Evolutionary conservation across 2,113 vertebrate genomes (phyloP).

Genomic region (Pogona vitticeps): DNA sequence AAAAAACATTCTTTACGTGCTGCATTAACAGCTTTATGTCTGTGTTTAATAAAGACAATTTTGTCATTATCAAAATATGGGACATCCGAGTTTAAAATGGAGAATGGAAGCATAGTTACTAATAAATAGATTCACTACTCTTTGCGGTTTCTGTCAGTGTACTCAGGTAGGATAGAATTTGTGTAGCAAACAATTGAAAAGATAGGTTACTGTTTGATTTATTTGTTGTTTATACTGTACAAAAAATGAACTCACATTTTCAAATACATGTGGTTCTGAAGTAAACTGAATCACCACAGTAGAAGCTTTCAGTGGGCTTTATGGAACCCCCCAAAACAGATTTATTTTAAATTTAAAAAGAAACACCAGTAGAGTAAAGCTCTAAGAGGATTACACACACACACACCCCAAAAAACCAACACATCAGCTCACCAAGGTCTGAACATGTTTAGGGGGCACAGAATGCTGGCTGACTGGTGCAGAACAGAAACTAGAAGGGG

Average conservation of each 20-base stretch:
- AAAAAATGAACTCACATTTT: neutral
- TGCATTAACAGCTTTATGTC: neutral
- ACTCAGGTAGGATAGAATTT: neutral
- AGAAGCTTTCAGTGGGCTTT: neutral
- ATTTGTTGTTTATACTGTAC: neutral
- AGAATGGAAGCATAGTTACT: neutral
- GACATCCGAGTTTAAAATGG: neutral
- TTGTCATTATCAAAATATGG: neutral
- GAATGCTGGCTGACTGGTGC: no score
- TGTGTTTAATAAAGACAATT: slow-evolving; percentile 27
- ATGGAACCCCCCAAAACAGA: neutral
- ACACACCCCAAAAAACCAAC: no score
- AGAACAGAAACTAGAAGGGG: neutral
- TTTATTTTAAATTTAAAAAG: no score
- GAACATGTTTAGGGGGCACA: no score
- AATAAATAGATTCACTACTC: slow-evolving; percentile 3
- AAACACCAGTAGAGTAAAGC: no score
- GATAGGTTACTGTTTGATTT: neutral
- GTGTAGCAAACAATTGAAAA: neutral
- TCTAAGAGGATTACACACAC: no score
- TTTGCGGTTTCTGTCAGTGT: slow-evolving; percentile 5
- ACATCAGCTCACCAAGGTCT: no score
- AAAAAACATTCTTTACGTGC: neutral
- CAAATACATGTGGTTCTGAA: neutral
- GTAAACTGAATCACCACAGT: neutral